These are phyloP conservation scores for Cryptosula pallasiana DNA, from an alignment of 2,888 invertebrate genomes.

Conservation along the genomic window DNA sequence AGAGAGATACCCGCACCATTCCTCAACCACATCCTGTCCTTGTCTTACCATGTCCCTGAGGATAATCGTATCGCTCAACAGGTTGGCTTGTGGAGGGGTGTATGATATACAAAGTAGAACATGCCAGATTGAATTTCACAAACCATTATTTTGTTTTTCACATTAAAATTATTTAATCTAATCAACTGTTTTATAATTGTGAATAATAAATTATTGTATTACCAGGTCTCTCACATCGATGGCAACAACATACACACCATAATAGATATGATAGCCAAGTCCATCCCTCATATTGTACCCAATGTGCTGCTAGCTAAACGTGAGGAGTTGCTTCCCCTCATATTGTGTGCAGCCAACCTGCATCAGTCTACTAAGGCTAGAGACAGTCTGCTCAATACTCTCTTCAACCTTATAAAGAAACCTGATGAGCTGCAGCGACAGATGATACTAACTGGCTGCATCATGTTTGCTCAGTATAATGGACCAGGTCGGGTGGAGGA, in stretches of 20 bases:
- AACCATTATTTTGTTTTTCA: too few relatives aligned
- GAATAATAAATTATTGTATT: conserved; percentile 19
- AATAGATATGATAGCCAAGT: conserved; percentile 58
- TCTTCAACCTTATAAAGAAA: conserved; percentile 68
- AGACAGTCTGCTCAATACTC: conserved; percentile 63
- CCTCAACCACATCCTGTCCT: conserved; percentile 58
- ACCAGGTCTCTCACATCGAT: conserved; percentile 41
- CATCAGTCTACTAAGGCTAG: conserved; percentile 60
- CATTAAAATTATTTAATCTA: too few relatives aligned
- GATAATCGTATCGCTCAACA: conserved; percentile 51
- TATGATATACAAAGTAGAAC: too few relatives aligned
- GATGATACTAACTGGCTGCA: conserved; percentile 53
- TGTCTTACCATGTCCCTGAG: conserved; percentile 49
- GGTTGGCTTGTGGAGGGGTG: conserved; percentile 34
- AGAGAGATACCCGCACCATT: conserved; percentile 59
- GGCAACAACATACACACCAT: conserved; percentile 40
- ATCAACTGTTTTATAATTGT: too few relatives aligned
- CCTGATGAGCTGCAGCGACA: conserved; percentile 63
- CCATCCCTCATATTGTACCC: conserved; percentile 63
- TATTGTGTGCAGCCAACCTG: conserved; percentile 61
- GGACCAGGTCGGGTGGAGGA: conserved; percentile 60
- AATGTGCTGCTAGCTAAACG: conserved; percentile 66
- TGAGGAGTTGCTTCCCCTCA: conserved; percentile 65
- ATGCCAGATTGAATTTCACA: too few relatives aligned
- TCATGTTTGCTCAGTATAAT: conserved; percentile 54